A percentile compares a stretch with the other conserved stretches of the same genome.
Evolutionary conservation across 2,113 vertebrate species (phyloP).

Genomic region (Calypte anna): DNA sequence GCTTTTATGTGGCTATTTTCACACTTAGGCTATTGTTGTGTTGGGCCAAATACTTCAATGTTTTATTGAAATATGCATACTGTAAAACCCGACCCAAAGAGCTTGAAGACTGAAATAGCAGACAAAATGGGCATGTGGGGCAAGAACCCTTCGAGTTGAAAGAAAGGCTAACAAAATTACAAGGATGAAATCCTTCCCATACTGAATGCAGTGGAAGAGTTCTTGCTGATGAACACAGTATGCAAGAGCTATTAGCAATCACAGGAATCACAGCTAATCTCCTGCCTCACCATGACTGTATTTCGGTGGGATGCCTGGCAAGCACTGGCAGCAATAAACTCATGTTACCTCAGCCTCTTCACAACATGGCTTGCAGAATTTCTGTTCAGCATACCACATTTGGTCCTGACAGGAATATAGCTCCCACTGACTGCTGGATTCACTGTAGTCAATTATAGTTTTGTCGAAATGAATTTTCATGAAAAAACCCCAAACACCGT

Average conservation of each 20-base stretch:
- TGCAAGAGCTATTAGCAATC: conserved; percentile 8
- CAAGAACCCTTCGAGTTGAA: not conserved
- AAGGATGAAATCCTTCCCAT: not conserved
- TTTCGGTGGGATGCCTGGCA: conserved; percentile 19
- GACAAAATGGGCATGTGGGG: not conserved
- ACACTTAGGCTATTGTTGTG: not conserved
- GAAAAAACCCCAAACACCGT: not conserved
- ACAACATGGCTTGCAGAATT: not conserved
- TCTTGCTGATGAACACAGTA: conserved; percentile 8
- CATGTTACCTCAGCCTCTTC: not conserved
- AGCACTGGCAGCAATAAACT: not conserved
- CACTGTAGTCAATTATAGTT: not conserved
- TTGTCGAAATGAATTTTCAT: not conserved
- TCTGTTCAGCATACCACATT: not conserved
- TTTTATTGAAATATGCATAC: not conserved
- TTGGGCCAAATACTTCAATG: not conserved
- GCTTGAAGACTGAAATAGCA: not conserved
- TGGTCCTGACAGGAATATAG: not conserved
- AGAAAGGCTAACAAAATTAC: not conserved
- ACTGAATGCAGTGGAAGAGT: not conserved
- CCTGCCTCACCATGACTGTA: not conserved
- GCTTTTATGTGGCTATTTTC: not conserved
- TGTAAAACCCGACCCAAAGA: not conserved
- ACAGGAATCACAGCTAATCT: conserved; percentile 40
- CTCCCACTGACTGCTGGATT: not conserved